Conservation (phyloP, 2,797 vertebrate genomes). For the Decapterus maruadsi region DNA sequence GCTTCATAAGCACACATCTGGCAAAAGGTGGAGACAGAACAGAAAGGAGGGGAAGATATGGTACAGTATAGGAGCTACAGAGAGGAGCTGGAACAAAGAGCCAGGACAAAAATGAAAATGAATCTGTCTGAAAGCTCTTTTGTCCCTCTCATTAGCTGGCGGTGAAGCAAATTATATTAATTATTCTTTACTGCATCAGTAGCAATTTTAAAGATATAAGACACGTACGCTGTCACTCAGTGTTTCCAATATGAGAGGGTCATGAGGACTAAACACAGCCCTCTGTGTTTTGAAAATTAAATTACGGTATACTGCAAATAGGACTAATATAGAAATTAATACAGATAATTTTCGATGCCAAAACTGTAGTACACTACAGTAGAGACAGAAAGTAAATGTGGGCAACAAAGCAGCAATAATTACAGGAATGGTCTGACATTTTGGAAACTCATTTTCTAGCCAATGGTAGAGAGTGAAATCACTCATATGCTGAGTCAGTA, state of each 20-base stretch:
- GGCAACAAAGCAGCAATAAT: not conserved
- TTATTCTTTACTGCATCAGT: constrained; percentile 31
- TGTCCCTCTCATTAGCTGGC: constrained; percentile 11
- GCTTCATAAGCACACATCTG: constrained; percentile 58
- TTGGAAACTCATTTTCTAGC: not conserved
- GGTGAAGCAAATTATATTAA: constrained; percentile 34
- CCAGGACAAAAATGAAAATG: constrained; percentile 5
- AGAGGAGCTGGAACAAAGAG: not conserved
- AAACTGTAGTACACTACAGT: not conserved
- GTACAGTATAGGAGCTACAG: not conserved
- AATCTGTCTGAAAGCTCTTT: constrained; percentile 1
- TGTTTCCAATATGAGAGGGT: constrained; percentile 10
- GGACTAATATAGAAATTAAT: not conserved
- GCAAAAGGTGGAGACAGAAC: constrained; percentile 12
- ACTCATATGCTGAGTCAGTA: not conserved
- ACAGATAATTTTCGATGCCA: not conserved
- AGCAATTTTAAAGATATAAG: constrained; percentile 9
- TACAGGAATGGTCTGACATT: not conserved
- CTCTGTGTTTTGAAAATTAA: not conserved
- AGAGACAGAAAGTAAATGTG: constrained; percentile 8
- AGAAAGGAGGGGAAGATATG: constrained; percentile 5
- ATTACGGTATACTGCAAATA: not conserved
- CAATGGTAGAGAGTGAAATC: not conserved
- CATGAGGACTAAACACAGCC: constrained; percentile 1
- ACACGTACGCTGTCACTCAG: constrained; percentile 22